Evolutionary conservation across 2,888 invertebrate genomes (phyloP), one percentile per base, ranked within the genome.

Genomic region (Meloe dianella): DNA sequence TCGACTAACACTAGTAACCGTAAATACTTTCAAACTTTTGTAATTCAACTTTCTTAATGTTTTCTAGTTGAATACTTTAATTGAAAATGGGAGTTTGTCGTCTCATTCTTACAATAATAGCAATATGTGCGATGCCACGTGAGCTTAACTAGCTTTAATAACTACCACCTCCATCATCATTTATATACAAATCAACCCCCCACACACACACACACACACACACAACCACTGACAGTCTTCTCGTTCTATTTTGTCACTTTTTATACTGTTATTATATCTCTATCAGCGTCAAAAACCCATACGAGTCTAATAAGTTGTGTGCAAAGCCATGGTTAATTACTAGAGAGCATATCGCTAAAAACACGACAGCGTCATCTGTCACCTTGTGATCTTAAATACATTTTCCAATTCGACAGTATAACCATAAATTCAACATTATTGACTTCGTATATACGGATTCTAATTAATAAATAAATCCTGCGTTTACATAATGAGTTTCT

Each of bases 141-240:
- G 71, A 71, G 66, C 75, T 79, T 79, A 79, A 75, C 77, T 74
- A 63, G 72, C 74, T 79, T 80, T 80, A 79, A 81, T 81, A 77
- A 77, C 77, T 73, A 73, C 75, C 73, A 73, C 66, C 66, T 27
- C 56, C 27, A 35, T 35, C 56, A 38, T 56, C 57, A 41, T n/a
- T n/a, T n/a, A n/a, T n/a, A 64, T 30, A 60, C 57, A 35, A 41
- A n/a, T 7, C 41, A 41, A n/a, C n/a, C 51, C 54, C 9, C 47
- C 20, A 41, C 41, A 41, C n/a, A 4, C 41, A 17, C n/a, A n/a
- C n/a, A n/a, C n/a, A n/a, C n/a, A n/a, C n/a, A n/a, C n/a, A n/a
- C n/a, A n/a, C n/a, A n/a, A n/a, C n/a, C n/a, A n/a, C n/a, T n/a
- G n/a, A n/a, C 47, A 27, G 27, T 2, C 27, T 27, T 27, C 27